These are phyloP conservation scores for Enhydra lutris DNA, from an alignment of 2,113 vertebrate species.

Conservation along the genomic window DNA sequence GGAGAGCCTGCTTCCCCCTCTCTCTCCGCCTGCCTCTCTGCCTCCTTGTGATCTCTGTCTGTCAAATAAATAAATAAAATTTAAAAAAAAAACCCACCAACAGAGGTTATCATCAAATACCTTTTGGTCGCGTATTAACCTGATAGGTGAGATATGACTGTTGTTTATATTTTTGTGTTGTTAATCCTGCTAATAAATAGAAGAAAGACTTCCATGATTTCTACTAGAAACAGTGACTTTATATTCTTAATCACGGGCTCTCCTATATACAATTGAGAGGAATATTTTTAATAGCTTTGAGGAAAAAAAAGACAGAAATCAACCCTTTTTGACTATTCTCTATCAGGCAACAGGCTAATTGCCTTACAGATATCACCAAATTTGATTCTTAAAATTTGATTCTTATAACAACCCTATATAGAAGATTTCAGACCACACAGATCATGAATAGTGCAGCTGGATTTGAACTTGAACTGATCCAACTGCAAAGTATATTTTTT, in stretches of 20 bases:
- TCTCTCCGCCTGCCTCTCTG: no score
- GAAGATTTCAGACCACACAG: background rate
- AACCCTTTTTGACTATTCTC: background rate
- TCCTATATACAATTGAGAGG: background rate
- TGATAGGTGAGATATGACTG: background rate
- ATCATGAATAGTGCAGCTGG: background rate
- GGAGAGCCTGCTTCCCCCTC: no score
- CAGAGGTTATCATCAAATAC: background rate
- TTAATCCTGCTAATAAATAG: background rate
- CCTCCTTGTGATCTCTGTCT: no score
- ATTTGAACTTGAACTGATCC: background rate
- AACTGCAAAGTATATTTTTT: background rate
- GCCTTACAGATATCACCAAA: background rate
- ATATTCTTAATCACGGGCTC: background rate
- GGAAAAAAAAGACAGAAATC: background rate
- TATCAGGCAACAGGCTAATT: background rate
- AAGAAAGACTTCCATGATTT: background rate
- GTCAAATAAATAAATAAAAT: no score
- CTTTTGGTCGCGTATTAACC: background rate
- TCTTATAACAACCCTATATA: background rate
- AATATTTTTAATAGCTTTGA: background rate
- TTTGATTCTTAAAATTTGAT: background rate
- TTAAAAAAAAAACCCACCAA: background rate
- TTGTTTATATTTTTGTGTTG: background rate
- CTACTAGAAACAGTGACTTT: background rate